Evolutionary conservation across 1,140 invertebrate genomes (phyloP).

Genomic region (Aethina tumida): DNA sequence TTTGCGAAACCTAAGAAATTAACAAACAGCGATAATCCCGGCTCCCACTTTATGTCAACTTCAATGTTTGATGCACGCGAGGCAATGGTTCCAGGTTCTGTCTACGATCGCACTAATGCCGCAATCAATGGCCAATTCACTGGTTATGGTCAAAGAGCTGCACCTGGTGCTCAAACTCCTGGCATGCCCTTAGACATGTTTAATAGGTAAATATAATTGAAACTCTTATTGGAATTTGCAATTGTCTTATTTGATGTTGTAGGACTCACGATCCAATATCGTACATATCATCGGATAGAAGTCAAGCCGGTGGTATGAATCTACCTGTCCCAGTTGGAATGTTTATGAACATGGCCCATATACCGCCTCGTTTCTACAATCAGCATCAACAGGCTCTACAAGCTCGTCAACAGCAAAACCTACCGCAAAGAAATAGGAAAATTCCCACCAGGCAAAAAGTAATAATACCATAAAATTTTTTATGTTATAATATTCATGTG

Average conservation of each 20-base stretch:
- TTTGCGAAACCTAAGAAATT: constrained; percentile 96
- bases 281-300: constrained; percentile 81
- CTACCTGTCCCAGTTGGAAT: constrained; percentile 88
- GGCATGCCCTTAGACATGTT: constrained; percentile 48
- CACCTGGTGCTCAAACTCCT: constrained; percentile 6
- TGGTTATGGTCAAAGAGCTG: constrained; percentile 33
- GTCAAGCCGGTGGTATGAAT: constrained; percentile 62
- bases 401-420: constrained; percentile 36
- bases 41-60: constrained; percentile 94
- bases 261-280: constrained; percentile 82
- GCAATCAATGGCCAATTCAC: constrained; percentile 29
- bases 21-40: constrained; percentile 88
- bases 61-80: constrained; percentile 88
- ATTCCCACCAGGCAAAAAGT: constrained; percentile 22
- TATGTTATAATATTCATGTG: constrained; percentile 3
- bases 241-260: no score
- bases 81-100: constrained; percentile 76
- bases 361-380: constrained; percentile 79
- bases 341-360: constrained; percentile 88
- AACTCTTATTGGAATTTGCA: no score
- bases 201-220: no score
- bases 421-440: constrained; percentile 27
- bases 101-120: constrained; percentile 53
- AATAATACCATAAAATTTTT: constrained; percentile 7
- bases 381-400: constrained; percentile 65